Evolutionary conservation across 2,113 vertebrate species (phyloP), one percentile per base, ranked within the genome.

Genomic region (mouse (Mus musculus)): DNA sequence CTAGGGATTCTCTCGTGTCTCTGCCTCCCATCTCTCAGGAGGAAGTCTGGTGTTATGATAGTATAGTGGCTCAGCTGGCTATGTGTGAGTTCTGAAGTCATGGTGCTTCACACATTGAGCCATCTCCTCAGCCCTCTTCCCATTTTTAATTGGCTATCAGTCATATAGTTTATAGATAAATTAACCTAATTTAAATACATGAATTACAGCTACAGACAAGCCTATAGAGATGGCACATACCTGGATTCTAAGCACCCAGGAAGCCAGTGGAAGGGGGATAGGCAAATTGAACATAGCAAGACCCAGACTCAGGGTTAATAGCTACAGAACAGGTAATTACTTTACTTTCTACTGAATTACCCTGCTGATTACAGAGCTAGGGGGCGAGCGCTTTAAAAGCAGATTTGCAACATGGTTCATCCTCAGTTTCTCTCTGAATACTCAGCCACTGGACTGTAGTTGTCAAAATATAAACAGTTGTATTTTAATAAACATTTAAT

Each of bases 281-380:
- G 42, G 59, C 11, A 59, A 59, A 9, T 17, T 67, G 61, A 36
- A 22, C 20, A n/a, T 24, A 78, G 75, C 12, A 78, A 78, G 39
- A 63, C n/a, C 28, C 39, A 36, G 12, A n/a, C 13, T 78, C 42
- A 24, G 22, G 65, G 49, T 65, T 67, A 90, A 63, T 22, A 93
- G 56, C 46, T 7, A 42, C 39, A 81, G 8, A 95, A 71, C 54
- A 30, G 88, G 76, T 24, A 85, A 6, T 73, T 78, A 19, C 65
- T 95, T 88, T 63, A 69, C 71, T 76, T 93, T 88, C 81, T 42
- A 76, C 73, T 12, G 49, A 88, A 56, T 90, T 22, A 96, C 88
- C 30, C 0, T 0, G 80, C 1, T 14, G 19, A 72, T 81, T 56
- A 67, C 24, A 88, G 10, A 95, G 72, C 16, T 36, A 0, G 2